Conservation (phyloP, 2,888 invertebrate species). For the Entomobrya multifasciata region DNA sequence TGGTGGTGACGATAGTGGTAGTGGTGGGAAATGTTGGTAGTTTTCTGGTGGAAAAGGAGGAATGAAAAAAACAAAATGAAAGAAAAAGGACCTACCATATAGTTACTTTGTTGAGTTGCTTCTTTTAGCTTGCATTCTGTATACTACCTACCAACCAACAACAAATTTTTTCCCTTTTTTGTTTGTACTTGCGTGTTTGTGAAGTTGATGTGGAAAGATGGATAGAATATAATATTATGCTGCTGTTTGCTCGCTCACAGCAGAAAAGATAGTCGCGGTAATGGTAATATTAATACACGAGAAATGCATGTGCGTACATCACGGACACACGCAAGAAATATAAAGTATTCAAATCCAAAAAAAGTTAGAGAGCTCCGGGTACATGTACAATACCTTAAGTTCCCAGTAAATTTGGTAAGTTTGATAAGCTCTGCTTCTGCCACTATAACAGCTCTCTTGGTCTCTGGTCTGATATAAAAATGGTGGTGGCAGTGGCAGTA, state of each 20-base stretch:
- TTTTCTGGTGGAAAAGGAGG: constrained; percentile 62
- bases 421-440: no score
- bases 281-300: background rate
- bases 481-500: no score
- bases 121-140: background rate
- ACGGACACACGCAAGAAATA: constrained; percentile 15
- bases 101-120: constrained; percentile 30
- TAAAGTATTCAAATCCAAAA: background rate
- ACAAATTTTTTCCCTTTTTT: constrained; percentile 17
- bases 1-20: constrained; percentile 49
- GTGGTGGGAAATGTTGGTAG: constrained; percentile 67
- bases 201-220: constrained; percentile 8
- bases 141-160: background rate
- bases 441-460: no score
- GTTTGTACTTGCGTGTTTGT: constrained; percentile 29
- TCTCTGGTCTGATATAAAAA: no score
- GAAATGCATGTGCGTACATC: constrained; percentile 4
- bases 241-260: background rate
- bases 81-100: constrained; percentile 29
- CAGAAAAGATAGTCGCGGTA: background rate
- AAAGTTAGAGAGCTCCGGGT: no score
- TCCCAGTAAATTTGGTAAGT: no score
- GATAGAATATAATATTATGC: background rate
- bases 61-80: constrained; percentile 48
- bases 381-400: no score